These are phyloP conservation scores for Phoeniculus purpureus DNA, from an alignment of 2,797 vertebrate genomes.

Conservation along the genomic window DNA sequence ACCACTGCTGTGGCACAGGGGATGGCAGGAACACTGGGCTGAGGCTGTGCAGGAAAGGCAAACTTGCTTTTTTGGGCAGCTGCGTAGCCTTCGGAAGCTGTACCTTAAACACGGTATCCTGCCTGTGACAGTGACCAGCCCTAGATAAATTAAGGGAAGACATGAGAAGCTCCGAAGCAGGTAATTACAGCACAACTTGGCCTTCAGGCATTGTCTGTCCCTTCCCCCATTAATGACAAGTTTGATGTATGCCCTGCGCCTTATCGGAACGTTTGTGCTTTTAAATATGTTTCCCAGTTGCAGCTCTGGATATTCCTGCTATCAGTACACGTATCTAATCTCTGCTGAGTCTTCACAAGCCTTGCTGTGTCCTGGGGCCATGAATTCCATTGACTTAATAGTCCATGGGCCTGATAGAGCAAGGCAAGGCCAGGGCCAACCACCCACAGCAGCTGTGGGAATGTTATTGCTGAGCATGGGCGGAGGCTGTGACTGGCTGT, in stretches of 20 bases:
- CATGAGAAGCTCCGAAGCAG: not conserved
- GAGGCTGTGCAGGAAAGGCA: not conserved
- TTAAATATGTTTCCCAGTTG: not conserved
- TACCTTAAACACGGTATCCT: conserved; percentile 42
- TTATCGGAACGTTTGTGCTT: not conserved
- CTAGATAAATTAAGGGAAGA: conserved; percentile 19
- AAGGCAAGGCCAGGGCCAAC: not conserved
- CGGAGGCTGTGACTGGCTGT: not conserved
- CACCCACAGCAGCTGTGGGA: not conserved
- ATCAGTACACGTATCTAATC: conserved; percentile 12
- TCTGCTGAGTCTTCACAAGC: not conserved
- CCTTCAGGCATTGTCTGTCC: not conserved
- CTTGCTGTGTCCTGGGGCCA: not conserved
- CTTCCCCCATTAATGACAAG: not conserved
- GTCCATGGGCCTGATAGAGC: not conserved
- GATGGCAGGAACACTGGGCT: not conserved
- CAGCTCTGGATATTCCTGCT: not conserved
- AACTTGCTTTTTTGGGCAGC: not conserved
- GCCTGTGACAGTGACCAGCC: conserved; percentile 9
- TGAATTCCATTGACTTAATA: not conserved
- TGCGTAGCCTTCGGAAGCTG: not conserved
- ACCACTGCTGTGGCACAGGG: not conserved
- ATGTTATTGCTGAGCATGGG: accelerated
- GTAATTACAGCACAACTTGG: not conserved
- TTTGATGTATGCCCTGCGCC: not conserved